Percentiles rank a stretch among this genome's conserved stretches.
Conservation (phyloP, 2,797 vertebrate species). For the Neosilurus hyrtlii region DNA sequence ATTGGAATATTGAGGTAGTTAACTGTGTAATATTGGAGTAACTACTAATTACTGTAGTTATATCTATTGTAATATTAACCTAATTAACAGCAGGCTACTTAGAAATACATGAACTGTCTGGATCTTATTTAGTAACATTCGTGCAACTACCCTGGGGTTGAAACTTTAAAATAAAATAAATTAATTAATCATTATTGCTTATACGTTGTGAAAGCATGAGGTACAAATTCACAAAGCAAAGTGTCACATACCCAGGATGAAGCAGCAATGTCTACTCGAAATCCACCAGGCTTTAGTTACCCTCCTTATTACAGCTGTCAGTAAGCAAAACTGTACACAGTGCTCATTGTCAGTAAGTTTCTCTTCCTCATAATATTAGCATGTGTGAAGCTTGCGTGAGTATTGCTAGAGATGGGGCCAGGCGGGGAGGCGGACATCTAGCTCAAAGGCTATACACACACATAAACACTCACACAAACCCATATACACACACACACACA, state of each 20-base stretch:
- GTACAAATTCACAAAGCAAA: not conserved
- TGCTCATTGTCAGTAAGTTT: slow-evolving; percentile 19
- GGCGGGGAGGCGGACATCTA: not conserved
- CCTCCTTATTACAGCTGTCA: slow-evolving; percentile 2
- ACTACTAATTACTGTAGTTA: too few relatives aligned
- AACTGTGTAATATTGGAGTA: too few relatives aligned
- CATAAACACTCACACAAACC: not conserved
- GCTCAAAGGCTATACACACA: slow-evolving; percentile 18
- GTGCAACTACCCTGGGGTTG: too few relatives aligned
- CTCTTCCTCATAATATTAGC: slow-evolving; percentile 36
- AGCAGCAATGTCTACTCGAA: slow-evolving; percentile 6
- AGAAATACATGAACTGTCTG: not conserved
- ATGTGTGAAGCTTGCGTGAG: slow-evolving; percentile 6
- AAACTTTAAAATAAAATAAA: not conserved
- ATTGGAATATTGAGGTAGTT: not conserved
- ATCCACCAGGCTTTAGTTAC: slow-evolving; percentile 1
- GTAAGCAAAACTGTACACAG: not conserved
- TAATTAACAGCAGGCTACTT: not conserved
- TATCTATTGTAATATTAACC: not conserved
- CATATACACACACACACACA: not conserved
- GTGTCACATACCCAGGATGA: slow-evolving; percentile 22
- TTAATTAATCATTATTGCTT: not conserved
- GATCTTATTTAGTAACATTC: not conserved
- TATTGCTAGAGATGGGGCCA: not conserved
- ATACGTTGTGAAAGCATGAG: not conserved